Conservation (phyloP, 2,797 vertebrate genomes). For the Gymnoscopelus braueri region DNA sequence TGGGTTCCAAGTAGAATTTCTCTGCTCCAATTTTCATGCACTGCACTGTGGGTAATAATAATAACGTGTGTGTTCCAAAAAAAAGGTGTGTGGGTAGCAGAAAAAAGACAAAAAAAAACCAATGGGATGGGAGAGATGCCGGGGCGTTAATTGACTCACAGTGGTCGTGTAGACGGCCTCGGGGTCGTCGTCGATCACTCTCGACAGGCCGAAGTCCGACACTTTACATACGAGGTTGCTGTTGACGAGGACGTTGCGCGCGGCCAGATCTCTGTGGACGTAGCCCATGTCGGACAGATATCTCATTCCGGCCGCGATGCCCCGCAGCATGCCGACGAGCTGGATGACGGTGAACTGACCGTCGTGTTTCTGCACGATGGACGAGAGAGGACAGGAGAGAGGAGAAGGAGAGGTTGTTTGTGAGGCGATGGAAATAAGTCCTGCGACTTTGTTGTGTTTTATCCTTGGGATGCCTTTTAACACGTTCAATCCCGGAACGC, state of each 20-base stretch:
- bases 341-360: constrained; percentile 99
- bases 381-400: too few species aligned
- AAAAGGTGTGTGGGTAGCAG: constrained; percentile 22
- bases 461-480: too few species aligned
- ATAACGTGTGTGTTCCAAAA: constrained; percentile 49
- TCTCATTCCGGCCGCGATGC: constrained; percentile 97
- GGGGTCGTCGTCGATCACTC: constrained; percentile 97
- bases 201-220: constrained; percentile 98
- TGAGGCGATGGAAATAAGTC: too few species aligned
- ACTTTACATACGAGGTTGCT: constrained; percentile 99
- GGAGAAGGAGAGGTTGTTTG: too few species aligned
- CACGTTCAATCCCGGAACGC: too few species aligned
- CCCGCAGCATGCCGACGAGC: constrained; percentile 96
- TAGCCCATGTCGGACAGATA: constrained; percentile 99
- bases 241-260: constrained; percentile 98
- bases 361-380: constrained; percentile 88
- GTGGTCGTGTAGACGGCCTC: constrained; percentile 98
- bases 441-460: too few species aligned
- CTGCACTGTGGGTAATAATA: too few species aligned
- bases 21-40: too few species aligned
- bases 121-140: not conserved
- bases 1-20: too few species aligned
- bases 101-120: too few species aligned
- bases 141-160: constrained; percentile 83
- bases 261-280: constrained; percentile 96